Evolutionary conservation across 2,888 invertebrate species (phyloP).

Genomic region (Encarsia formosa): DNA sequence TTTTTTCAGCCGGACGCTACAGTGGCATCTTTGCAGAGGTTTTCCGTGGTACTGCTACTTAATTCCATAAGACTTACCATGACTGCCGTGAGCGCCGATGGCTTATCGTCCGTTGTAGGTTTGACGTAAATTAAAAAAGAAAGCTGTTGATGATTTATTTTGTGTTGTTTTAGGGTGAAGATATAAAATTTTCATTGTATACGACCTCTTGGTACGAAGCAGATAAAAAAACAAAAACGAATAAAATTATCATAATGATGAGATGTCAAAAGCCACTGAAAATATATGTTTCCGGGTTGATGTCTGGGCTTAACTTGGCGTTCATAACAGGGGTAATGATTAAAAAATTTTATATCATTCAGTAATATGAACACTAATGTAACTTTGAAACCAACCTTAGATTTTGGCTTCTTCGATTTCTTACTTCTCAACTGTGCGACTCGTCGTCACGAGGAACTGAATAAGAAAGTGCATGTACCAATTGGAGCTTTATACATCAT

Average conservation of each 20-base stretch:
- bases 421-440: constrained; percentile 7
- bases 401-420: constrained; percentile 10
- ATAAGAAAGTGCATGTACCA: no score
- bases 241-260: constrained; percentile 11
- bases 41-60: constrained; percentile 7
- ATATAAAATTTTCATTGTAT: constrained; percentile 3
- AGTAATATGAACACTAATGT: background rate
- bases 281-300: constrained; percentile 9
- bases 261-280: constrained; percentile 9
- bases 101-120: constrained; percentile 5
- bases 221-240: background rate
- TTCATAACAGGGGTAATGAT: constrained; percentile 10
- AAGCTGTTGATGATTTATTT: background rate
- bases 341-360: background rate
- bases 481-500: background rate
- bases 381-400: background rate
- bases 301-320: constrained; percentile 4
- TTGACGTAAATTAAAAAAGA: no score
- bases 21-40: background rate
- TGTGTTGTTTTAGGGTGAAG: constrained; percentile 1
- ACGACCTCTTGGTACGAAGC: background rate
- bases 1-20: constrained; percentile 4
- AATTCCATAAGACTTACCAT: constrained; percentile 13
- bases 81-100: constrained; percentile 4
- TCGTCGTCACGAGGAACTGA: constrained; percentile 2